A percentile compares a stretch with the other conserved stretches of the same genome.
Evolutionary conservation across 2,888 invertebrate species (phyloP).

Genomic region (Hylaea fasciaria): DNA sequence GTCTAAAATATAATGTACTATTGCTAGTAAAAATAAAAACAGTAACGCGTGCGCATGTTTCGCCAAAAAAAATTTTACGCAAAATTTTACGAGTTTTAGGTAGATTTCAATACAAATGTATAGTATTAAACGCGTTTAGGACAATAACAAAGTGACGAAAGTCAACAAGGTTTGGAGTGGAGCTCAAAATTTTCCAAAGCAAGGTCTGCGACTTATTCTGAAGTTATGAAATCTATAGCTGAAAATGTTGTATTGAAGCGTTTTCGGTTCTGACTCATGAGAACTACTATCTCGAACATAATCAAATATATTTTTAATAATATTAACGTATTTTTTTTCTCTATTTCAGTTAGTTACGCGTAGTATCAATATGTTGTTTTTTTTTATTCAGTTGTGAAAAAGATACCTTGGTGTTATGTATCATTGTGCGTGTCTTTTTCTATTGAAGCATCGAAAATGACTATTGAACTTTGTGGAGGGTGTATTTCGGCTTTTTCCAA

Average conservation of each 20-base stretch:
- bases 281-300: constrained; percentile 12
- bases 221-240: constrained; percentile 1
- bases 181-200: neutral
- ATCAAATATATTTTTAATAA: constrained; percentile 28
- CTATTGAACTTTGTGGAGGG: neutral
- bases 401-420: constrained; percentile 4
- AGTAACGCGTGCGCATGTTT: too few species aligned
- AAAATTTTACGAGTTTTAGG: too few species aligned
- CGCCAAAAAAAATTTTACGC: too few species aligned
- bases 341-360: constrained; percentile 50
- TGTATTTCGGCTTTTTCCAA: constrained; percentile 5
- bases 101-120: too few species aligned
- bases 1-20: too few species aligned
- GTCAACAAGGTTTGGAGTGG: neutral
- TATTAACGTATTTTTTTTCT: constrained; percentile 38
- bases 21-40: too few species aligned
- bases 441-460: constrained; percentile 21
- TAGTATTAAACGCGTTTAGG: too few species aligned
- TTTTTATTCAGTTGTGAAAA: constrained; percentile 27
- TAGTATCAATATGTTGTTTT: constrained; percentile 9
- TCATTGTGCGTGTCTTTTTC: constrained; percentile 4
- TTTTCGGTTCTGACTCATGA: constrained; percentile 11
- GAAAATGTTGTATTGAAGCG: constrained; percentile 20
- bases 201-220: neutral
- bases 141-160: too few species aligned